Evolutionary conservation across 1,140 invertebrate genomes (phyloP).

Genomic region (Drosophila jambulina): DNA sequence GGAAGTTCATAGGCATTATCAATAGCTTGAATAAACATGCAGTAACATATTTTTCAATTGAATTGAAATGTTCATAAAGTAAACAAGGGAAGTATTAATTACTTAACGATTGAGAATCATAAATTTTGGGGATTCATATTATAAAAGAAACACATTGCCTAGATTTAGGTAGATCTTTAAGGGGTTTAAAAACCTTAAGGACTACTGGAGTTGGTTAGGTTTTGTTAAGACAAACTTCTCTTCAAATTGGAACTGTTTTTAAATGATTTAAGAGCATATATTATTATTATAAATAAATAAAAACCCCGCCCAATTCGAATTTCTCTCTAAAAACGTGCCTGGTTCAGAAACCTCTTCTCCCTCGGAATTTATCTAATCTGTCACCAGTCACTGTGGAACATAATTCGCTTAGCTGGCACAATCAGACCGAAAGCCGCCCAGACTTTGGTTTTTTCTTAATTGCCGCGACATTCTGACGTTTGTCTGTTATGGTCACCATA

Average conservation of each 20-base stretch:
- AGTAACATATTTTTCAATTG: slow-evolving; percentile 13
- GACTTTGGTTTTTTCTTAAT: slow-evolving; percentile 39
- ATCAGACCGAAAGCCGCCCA: slow-evolving; percentile 10
- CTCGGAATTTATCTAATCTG: slow-evolving; percentile 22
- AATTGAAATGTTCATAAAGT: slow-evolving; percentile 1
- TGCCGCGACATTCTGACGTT: slow-evolving; percentile 18
- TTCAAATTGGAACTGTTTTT: too few species aligned
- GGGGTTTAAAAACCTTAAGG: too few species aligned
- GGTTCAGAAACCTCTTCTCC: neutral
- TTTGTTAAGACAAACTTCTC: too few species aligned
- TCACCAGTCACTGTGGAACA: slow-evolving; percentile 3
- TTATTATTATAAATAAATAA: neutral
- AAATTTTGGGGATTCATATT: neutral
- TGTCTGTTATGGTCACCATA: slow-evolving; percentile 21
- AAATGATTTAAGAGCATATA: too few species aligned
- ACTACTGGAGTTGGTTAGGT: too few species aligned
- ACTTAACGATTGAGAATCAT: slow-evolving; percentile 3
- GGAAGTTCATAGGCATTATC: neutral
- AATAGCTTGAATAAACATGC: slow-evolving; percentile 10
- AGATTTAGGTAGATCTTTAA: too few species aligned
- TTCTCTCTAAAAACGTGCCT: slow-evolving; percentile 1
- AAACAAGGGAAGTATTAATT: slow-evolving; percentile 1
- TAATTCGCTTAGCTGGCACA: slow-evolving; percentile 9
- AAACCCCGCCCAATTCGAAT: neutral
- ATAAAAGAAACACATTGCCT: too few species aligned